Conservation (phyloP, 2,888 invertebrate genomes). For the Pristionchus maxplancki region DNA sequence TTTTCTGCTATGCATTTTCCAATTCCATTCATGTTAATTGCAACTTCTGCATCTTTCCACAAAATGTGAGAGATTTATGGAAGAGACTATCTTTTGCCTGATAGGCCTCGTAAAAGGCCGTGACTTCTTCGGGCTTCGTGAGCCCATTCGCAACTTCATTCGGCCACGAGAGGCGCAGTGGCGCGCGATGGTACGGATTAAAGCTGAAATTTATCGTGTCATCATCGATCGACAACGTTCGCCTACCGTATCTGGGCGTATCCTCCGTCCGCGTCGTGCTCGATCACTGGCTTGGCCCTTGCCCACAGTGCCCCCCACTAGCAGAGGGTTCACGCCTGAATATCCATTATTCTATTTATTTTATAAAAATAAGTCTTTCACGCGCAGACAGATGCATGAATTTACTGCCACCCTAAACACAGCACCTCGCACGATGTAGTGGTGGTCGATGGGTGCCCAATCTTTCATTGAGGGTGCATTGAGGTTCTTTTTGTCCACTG, state of each 20-base stretch:
- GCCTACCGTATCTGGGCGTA: constrained; percentile 61
- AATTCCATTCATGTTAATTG: too few species aligned
- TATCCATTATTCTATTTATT: too few species aligned
- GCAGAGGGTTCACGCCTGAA: background rate
- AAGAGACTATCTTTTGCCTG: too few species aligned
- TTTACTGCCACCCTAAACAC: too few species aligned
- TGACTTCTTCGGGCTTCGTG: background rate
- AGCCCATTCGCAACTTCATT: background rate
- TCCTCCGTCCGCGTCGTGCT: constrained; percentile 57
- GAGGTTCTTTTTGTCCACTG: too few species aligned
- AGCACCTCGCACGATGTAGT: constrained; percentile 79
- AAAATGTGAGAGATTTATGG: too few species aligned
- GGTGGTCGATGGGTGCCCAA: constrained; percentile 60
- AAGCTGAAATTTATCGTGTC: constrained; percentile 80
- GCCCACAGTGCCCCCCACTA: background rate
- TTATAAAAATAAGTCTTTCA: too few species aligned
- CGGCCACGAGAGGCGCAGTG: constrained; percentile 80
- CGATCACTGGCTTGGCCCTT: constrained; percentile 58
- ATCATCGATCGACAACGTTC: too few species aligned
- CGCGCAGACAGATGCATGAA: too few species aligned
- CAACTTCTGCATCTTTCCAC: too few species aligned
- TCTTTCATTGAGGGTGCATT: constrained; percentile 81
- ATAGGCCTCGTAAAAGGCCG: background rate
- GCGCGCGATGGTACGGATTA: constrained; percentile 86
- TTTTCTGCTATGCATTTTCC: too few species aligned